Evolutionary conservation across 2,797 vertebrate genomes (phyloP).

Genomic region (Bradypodion ventrale): DNA sequence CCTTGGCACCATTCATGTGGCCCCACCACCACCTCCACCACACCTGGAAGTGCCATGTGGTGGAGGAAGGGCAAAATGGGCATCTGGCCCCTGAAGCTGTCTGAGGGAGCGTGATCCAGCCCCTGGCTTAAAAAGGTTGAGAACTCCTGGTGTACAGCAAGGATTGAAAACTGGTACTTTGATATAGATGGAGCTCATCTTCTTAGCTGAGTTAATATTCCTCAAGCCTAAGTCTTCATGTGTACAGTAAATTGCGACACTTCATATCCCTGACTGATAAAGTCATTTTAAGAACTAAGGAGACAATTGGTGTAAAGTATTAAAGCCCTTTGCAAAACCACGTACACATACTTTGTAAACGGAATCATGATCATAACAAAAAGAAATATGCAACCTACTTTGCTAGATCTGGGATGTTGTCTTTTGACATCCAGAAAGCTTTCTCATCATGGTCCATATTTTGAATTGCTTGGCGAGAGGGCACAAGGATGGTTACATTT

Average conservation of each 20-base stretch:
- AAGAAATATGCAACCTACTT: conserved; percentile 74
- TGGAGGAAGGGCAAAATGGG: no score
- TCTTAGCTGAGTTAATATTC: not conserved
- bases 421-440: conserved; percentile 83
- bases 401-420: conserved; percentile 83
- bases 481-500: conserved; percentile 89
- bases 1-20: no score
- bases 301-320: not conserved
- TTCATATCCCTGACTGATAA: not conserved
- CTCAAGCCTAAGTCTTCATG: not conserved
- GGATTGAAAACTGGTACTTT: not conserved
- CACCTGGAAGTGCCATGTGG: no score
- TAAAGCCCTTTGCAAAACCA: not conserved
- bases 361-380: not conserved
- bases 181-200: no score
- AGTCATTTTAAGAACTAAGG: not conserved
- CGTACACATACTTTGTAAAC: not conserved
- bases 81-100: no score
- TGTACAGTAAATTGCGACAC: not conserved
- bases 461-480: conserved; percentile 79
- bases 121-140: no score
- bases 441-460: conserved; percentile 82
- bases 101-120: no score
- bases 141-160: not conserved
- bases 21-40: no score